Evolutionary conservation across 2,888 invertebrate species (phyloP).

Genomic region (Ommatoiulus sabulosus): DNA sequence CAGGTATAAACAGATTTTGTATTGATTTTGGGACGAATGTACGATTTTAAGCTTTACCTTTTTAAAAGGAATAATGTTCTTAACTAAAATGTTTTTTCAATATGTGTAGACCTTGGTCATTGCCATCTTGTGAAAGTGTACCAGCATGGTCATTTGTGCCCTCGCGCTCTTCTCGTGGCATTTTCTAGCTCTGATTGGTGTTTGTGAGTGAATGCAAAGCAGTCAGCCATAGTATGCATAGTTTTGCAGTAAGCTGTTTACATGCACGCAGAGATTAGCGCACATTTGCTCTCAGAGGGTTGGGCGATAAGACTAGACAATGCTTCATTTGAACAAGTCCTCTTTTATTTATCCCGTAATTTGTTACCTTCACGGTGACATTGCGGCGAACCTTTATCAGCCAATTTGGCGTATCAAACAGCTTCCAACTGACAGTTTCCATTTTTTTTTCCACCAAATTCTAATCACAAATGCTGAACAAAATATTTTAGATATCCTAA

Average conservation of each 20-base stretch:
- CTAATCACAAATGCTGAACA: neutral
- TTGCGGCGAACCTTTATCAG: neutral
- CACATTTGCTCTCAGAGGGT: neutral
- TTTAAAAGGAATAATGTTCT: too few relatives aligned
- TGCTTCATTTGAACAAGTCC: neutral
- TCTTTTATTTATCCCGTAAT: neutral
- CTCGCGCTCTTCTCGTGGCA: neutral
- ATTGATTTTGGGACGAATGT: too few relatives aligned
- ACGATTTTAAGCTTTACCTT: too few relatives aligned
- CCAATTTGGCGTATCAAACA: neutral
- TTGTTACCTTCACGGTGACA: neutral
- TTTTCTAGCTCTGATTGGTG: neutral
- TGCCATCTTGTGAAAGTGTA: too few relatives aligned
- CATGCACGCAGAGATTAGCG: neutral
- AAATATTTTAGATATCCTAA: slow-evolving; percentile 24
- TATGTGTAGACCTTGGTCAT: too few relatives aligned
- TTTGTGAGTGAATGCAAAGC: neutral
- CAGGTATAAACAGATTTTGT: too few relatives aligned
- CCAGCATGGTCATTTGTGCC: too few relatives aligned
- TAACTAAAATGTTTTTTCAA: too few relatives aligned
- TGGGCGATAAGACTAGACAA: neutral
- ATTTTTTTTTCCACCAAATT: neutral
- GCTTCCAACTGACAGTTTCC: neutral
- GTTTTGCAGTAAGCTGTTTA: neutral
- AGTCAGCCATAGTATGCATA: neutral